Base-by-base conservation (phyloP, 2,113 vertebrate species). In the Sapajus apella region DNA sequence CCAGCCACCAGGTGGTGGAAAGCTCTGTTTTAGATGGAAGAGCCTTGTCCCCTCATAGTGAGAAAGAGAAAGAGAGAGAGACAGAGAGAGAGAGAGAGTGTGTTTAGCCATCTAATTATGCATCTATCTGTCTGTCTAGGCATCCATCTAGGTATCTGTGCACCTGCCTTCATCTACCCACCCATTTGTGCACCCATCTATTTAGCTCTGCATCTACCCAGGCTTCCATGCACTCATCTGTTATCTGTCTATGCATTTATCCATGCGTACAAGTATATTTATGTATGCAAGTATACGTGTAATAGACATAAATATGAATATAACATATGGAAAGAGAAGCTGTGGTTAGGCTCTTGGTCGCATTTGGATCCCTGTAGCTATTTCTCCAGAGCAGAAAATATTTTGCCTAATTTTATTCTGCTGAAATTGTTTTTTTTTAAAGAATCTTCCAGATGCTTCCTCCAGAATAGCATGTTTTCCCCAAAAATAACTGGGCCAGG, bases 341-440 rank as follows among this genome's bases (percentile, higher is more conserved):
- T 75, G 23, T n/a, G 40, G 18, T 9, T 21, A 43, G 2, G 64
- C 66, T 76, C 30, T 94, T 40, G 58, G 37, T 58, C 68, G 27
- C 32, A 64, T 35, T 40, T 55, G 73, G 25, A 52, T 50, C 32
- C 40, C 5, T 12, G 11, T 5, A 37, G 17, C 68, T 37, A 64
- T 64, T 94, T 58, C 79, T 94, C 76, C 37, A 52, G 68, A 83
- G 56, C 35, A 94, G 77, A 82, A 91, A 96, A 43, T n/a, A 84
- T 81, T 92, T 93, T 80, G 77, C 77, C 73, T 64, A 70, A 37
- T 95, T 75, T 37, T 56, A 23, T 95, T 94, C 76, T 40, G 66
- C 40, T n/a, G 70, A 93, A 87, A 87, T 61, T 43, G 43, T 12
- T 56, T 30, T 47, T 47, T 77, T 83, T 43, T 61, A 16, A 84